Percentiles rank a stretch among this genome's conserved stretches.
phyloP scores from a whole-genome alignment of 2,113 vertebrate species.

The Argyrosomus japonicus region DNA sequence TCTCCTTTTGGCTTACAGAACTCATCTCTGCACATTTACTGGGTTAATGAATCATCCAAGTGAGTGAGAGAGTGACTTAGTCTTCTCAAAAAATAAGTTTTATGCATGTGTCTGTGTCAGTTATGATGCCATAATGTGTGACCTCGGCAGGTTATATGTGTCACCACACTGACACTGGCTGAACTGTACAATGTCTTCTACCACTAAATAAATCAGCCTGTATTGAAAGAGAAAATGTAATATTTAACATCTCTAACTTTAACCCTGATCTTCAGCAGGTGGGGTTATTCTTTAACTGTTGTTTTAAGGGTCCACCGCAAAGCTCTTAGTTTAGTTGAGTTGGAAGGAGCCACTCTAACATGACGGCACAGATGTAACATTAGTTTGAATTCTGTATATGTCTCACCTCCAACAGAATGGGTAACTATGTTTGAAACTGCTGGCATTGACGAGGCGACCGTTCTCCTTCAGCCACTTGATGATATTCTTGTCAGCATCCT shows the following conservation, averaged over 20 bases:
- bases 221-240: not conserved
- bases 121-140: slow-evolving; percentile 23
- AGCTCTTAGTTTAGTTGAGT: slow-evolving; percentile 7
- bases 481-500: slow-evolving; percentile 98
- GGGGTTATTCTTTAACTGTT: not conserved
- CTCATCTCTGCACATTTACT: slow-evolving; percentile 48
- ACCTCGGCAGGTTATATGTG: slow-evolving; percentile 2
- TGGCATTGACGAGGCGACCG: slow-evolving; percentile 88
- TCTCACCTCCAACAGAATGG: slow-evolving; percentile 99
- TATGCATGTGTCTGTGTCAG: not conserved
- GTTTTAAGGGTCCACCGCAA: not conserved
- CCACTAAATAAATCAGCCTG: not conserved
- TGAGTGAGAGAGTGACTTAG: slow-evolving; percentile 21
- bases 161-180: slow-evolving; percentile 9
- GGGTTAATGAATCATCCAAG: slow-evolving; percentile 64
- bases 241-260: slow-evolving; percentile 13
- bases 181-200: not conserved
- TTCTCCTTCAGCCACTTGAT: slow-evolving; percentile 92
- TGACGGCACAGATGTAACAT: not conserved
- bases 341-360: not conserved
- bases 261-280: not conserved
- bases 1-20: slow-evolving; percentile 17
- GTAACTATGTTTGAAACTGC: slow-evolving; percentile 92
- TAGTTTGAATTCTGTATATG: not conserved
- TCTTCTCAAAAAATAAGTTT: slow-evolving; percentile 14